Base-by-base conservation (phyloP, 37 sponge, comb jelly and placozoan genomes). In the Amphimedon queenslandica region DNA sequence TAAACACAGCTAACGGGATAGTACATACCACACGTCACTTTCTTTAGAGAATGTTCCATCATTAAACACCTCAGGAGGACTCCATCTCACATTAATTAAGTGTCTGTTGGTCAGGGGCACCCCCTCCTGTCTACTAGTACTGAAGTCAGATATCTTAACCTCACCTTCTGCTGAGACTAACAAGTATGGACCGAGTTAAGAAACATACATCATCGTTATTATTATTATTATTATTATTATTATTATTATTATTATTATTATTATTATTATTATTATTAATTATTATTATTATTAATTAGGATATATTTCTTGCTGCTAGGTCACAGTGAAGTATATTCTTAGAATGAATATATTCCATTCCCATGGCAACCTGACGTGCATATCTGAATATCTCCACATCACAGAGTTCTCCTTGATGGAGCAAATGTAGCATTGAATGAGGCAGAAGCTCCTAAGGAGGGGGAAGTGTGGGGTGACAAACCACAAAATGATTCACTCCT, bases 291-390 rank as follows among this genome's bases (percentile, higher is more conserved):
- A 13, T 47, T 47, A 47, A 47, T 47, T 47, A 84, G 93, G 93
- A 92, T 92, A 92, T 92, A 64, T 93, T 93, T 58, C 87, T 71
- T 4, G 94, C 94, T 2, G 89, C 89, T 13, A 93, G 77, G 78
- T 93, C 94, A 51, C 94, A 93, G 84, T 93, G 94, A 2, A 93
- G 77, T 28, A 93, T 74, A 33, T 76, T 51, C 55, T 84, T 77
- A 0, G 55, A 56, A 77, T 93, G 94, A 42, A 93, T 74, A 67
- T 89, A 86, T 21, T 75, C 78, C 84, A 93, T 76, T 28, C 87
- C 94, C 39, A 73, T 75, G 8, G 94, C 89, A 27, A 86, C 79
- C 74, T 92, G 83, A 4, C 37, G 35, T 23, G 69, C 76, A 51
- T 73, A 74, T 3, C 37, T 35, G 18, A 89, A 25, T 1, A 79